Evolutionary conservation across 1,140 invertebrate genomes (phyloP), one percentile per base, ranked within the genome.

Genomic region (Amphibalanus amphitrite): DNA sequence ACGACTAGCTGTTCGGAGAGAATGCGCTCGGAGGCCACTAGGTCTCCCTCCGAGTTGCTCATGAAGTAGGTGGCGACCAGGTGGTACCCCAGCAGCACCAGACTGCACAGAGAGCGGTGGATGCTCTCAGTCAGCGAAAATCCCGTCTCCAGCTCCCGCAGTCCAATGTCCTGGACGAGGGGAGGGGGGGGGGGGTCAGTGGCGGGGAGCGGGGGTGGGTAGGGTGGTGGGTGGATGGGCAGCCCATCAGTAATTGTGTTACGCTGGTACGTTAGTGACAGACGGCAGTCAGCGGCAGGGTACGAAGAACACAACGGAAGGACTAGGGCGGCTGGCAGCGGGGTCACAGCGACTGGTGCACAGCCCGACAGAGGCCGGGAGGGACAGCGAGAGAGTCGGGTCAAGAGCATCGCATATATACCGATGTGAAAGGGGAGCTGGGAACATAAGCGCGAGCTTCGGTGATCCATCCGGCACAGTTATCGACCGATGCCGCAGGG

Each of bases 31-130:
- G 90, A 90, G 74, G 90, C 83, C 0, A 85, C 81, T 25, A 93
- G 80, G 80, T 96, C 89, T 28, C 90, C 90, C 75, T 91, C 87
- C 8, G 85, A 84, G 76, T 90, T 87, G 77, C 90, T 90, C 29
- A 94, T 79, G 73, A 94, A 86, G 77, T 91, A 92, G 23, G 88
- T 86, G 0, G 93, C 86, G 69, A 96, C 86, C 25, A 94, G 84
- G 80, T 96, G 87, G 79, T 93, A 95, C 0, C 86, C 87, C 0
- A 96, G 81, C 1, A 96, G 81, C 0, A 90, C 87, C 77, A 96
- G 86, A 13, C 89, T 86, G 79, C 91, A 93, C 0, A 96, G 80
- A n/a, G 94, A 85, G 72, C 92, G 90, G 25, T 93, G 83, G 28
- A 96, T 79, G 28, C 92, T 91, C 64, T 86, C 81, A 30, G 81